Base-by-base conservation (phyloP, 2,888 invertebrate genomes). In the Crepidodera aurea region DNA sequence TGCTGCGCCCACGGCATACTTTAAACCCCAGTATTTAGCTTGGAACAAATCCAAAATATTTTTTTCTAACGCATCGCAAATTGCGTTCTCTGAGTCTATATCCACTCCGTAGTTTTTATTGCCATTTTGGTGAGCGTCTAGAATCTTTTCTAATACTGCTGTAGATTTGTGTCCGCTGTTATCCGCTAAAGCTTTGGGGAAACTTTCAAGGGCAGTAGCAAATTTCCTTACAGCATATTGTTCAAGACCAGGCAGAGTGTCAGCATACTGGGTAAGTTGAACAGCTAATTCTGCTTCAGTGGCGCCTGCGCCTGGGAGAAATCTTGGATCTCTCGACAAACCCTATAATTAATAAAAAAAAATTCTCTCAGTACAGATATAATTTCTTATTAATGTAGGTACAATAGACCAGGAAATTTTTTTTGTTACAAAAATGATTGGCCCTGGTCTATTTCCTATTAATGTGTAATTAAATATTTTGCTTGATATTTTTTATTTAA, bases 141-240 rank as follows among this genome's bases (percentile, higher is more conserved):
- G 91, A 57, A 99, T 84, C 78, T 94, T 93, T 48, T 94, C 92
- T 39, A 99, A 80, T 13, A 94, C 88, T 75, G 94, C 92, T 15
- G 92, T 94, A 8, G 92, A 90, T 81, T 93, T 93, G 27, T 92
- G 87, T 18, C 99, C 99, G 44, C 94, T 91, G 80, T 98, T 99
- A 70, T 98, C 97, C 1, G 98, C 94, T 58, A 99, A 83, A 0
- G 94, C 91, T 79, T 94, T 93, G 0, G 98, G 95, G 73, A 99
- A 90, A 50, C 87, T 86, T 82, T 98, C 97, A 10, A 99, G 83
- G 1, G 98, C 94, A 0, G 87, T 84, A 7, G 92, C 92, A 80
- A 97, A 99, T 81, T 96, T 96, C 69, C 96, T 88, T 10, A 98
- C 93, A 8, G 98, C 94, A 82, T 99, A 99, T 78, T 99, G 98